Evolutionary conservation across 2,888 invertebrate species (phyloP), one percentile per base, ranked within the genome.

Genomic region (Platycnemis pennipes): DNA sequence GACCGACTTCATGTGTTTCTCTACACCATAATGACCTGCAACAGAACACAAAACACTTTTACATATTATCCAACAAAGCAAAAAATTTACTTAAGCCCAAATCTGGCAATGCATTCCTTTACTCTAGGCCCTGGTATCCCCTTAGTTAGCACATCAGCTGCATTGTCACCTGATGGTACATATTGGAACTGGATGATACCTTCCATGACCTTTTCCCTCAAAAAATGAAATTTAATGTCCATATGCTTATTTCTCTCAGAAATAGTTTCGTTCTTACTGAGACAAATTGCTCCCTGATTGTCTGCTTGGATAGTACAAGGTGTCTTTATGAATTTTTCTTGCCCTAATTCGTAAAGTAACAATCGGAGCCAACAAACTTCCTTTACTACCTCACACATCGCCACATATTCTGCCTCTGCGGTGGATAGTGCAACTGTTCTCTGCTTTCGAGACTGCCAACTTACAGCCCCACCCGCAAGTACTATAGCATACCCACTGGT

Each of bases 161-260:
- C 53, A 19, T 44, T 42, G 45, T 94, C 87, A 5, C 26, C 42
- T 26, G 53, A 86, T 11, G 89, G 26, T 26, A 63, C n/a, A 63
- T 63, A 63, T 63, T 63, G 22, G n/a, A 63, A 63, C n/a, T 26
- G 63, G n/a, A 19, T 63, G n/a, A 26, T 22, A 63, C 63, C 63
- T 19, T 56, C 22, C 22, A 3, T 22, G 3, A 56, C 56, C 63
- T 22, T n/a, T 26, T 63, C 26, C n/a, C 63, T 2, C 2, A 7
- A n/a, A n/a, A 63, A 63, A 63, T 26, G 19, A 26, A 26, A 63
- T 2, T 22, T 63, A 63, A 63, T 26, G n/a, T 63, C 63, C n/a
- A 96, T 95, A 91, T 96, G 95, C 86, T 95, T 95, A 0, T 95
- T 95, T 46, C 95, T 88, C 5, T 94, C 69, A 86, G 95, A 95